Conservation (phyloP, 1,140 invertebrate genomes). For the Danaus melanippus region DNA sequence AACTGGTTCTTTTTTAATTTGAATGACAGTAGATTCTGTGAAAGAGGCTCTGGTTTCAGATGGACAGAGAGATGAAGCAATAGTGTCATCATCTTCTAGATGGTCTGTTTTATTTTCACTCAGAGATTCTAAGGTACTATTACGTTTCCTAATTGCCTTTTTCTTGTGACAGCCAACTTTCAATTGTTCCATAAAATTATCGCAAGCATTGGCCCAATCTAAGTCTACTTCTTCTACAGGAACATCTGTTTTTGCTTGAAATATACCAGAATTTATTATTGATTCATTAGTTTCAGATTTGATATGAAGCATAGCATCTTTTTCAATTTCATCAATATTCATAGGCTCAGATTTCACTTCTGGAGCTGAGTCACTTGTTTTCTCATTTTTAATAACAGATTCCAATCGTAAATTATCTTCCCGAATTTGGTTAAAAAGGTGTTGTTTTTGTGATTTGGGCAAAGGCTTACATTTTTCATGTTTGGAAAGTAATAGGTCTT, state of each 20-base stretch:
- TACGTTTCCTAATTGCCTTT: constrained; percentile 70
- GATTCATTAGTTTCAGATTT: constrained; percentile 57
- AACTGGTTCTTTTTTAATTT: constrained; percentile 58
- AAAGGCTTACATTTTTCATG: constrained; percentile 41
- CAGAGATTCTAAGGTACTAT: constrained; percentile 32
- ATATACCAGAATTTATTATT: constrained; percentile 19
- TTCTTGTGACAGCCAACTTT: constrained; percentile 74
- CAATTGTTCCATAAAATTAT: constrained; percentile 81
- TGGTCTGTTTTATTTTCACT: constrained; percentile 34
- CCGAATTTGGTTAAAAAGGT: constrained; percentile 65
- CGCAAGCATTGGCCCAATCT: constrained; percentile 77
- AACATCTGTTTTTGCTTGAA: constrained; percentile 7
- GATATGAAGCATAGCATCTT: constrained; percentile 50
- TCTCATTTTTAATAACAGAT: constrained; percentile 59
- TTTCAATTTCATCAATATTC: constrained; percentile 66
- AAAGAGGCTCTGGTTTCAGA: neutral
- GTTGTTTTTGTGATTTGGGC: constrained; percentile 63
- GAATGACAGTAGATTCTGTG: constrained; percentile 19
- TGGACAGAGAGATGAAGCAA: neutral
- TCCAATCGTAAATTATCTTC: constrained; percentile 61
- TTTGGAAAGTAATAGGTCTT: constrained; percentile 19
- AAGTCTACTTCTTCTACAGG: constrained; percentile 60
- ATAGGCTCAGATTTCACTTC: constrained; percentile 63
- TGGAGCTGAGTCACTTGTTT: constrained; percentile 26
- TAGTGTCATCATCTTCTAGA: neutral